A percentile compares a stretch with the other conserved stretches of the same genome.
Evolutionary conservation across 2,113 vertebrate genomes (phyloP).

Genomic region (Donacobius atricapilla): DNA sequence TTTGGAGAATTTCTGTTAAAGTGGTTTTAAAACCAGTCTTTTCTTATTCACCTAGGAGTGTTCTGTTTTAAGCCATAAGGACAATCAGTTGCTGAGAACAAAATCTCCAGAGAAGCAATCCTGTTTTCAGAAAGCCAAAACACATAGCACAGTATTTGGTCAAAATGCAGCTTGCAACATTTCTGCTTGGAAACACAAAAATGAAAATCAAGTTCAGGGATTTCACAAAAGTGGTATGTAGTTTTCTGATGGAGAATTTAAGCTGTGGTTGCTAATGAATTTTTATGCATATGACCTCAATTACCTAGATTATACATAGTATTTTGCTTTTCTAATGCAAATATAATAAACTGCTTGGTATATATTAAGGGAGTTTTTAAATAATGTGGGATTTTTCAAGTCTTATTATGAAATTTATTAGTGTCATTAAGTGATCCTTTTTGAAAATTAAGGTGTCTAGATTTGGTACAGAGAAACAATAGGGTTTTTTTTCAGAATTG

Average conservation of each 20-base stretch:
- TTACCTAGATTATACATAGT: constrained; percentile 2
- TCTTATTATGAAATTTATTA: not conserved
- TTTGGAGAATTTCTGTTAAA: not conserved
- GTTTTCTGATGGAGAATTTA: not conserved
- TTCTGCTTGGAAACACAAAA: constrained; percentile 56
- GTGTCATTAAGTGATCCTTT: not conserved
- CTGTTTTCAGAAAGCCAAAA: constrained; percentile 19
- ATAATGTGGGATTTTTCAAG: not conserved
- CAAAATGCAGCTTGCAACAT: constrained; percentile 30
- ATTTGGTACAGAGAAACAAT: not conserved
- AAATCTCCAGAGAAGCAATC: constrained; percentile 47
- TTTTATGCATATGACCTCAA: not conserved
- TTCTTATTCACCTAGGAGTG: constrained; percentile 36
- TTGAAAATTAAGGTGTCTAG: not conserved
- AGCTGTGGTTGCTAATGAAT: not conserved
- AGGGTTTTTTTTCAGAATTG: not conserved
- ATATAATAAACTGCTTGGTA: not conserved
- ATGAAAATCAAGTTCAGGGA: constrained; percentile 37
- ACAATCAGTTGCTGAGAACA: constrained; percentile 35
- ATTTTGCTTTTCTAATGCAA: not conserved
- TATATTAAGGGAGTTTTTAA: not conserved
- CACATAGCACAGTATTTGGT: not conserved
- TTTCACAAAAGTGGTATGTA: constrained; percentile 42
- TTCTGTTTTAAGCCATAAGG: constrained; percentile 36
- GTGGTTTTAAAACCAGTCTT: not conserved